Evolutionary conservation across 2,888 invertebrate species (phyloP), one percentile per base, ranked within the genome.

Genomic region (Dryobotodes eremita): DNA sequence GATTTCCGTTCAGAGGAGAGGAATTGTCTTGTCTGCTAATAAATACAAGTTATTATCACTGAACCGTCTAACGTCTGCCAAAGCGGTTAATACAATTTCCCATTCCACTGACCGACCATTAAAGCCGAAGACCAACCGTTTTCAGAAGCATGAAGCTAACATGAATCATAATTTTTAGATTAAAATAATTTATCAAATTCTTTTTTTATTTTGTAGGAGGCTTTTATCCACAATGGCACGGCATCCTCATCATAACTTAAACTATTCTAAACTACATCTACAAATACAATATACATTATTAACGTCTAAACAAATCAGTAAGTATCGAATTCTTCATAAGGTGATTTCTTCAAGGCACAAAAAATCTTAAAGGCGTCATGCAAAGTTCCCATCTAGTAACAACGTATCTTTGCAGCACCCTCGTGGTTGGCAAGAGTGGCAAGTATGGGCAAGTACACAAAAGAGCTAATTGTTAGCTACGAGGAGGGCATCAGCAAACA

Each of bases 391-490:
- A 84, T 92, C 92, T 81, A 90, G 89, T n/a, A 61, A 15, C 31
- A 42, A 23, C 46, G 74, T 61, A 71, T 90, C 88, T 71, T 55
- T 53, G 90, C 77, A 71, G 23, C 68, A 92, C 91, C 91, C 92
- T 91, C 87, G 90, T 90, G 87, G 88, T 80, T 88, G 87, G 86
- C 86, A 90, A 92, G 91, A 91, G 90, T 90, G 90, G 92, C 91
- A 92, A 92, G 93, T 91, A 91, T 90, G 90, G 86, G 88, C 89
- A 90, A 91, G 93, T 92, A 94, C 93, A 95, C 93, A 94, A 93
- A 92, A 92, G 90, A 94, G 94, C 92, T 95, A 94, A 95, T 95
- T 94, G 94, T 94, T 94, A 93, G 91, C 90, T 86, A 88, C 88
- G 90, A 91, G 91, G 92, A 92, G 91, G 89, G 92, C 92, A 91